A percentile compares a stretch with the other conserved stretches of the same genome.
phyloP scores from a whole-genome alignment of 2,797 vertebrate species.

The Eulemur coronatus region DNA sequence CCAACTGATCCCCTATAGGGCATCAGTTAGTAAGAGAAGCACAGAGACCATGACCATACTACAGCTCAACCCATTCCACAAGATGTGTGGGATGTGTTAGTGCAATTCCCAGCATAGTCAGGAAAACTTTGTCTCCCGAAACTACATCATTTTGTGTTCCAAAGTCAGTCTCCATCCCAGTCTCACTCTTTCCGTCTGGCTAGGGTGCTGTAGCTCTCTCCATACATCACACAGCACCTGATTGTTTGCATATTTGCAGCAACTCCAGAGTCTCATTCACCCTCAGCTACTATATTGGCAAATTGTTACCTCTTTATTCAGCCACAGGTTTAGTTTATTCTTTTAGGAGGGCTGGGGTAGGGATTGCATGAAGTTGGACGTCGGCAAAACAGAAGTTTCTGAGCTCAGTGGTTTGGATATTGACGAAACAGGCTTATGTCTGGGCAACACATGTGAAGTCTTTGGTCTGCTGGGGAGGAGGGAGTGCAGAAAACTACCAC shows the following conservation, averaged over 20 bases:
- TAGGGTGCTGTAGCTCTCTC: slow-evolving; percentile 9
- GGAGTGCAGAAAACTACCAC: background rate
- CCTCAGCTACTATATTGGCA: slow-evolving; percentile 23
- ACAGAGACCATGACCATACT: background rate
- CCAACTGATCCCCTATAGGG: background rate
- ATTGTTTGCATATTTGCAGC: slow-evolving; percentile 32
- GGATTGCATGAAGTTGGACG: background rate
- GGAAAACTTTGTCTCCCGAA: background rate
- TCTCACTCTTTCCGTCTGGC: background rate
- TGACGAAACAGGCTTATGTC: background rate
- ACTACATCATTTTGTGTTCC: background rate
- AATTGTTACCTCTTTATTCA: background rate
- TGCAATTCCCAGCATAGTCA: background rate
- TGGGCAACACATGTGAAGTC: background rate
- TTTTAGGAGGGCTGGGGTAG: background rate
- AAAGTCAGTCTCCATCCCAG: background rate
- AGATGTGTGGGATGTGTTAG: background rate
- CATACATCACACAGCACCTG: accelerated
- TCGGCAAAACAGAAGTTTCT: background rate
- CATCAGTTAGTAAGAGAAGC: background rate
- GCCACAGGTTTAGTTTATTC: slow-evolving; percentile 4
- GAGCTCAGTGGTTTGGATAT: background rate
- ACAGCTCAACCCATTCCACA: background rate
- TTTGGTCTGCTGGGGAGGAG: background rate
- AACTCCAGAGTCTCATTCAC: background rate